Evolutionary conservation across 30 jellyfish, hydroid and myxozoan species (phyloP), one percentile per base, ranked within the genome.

Genomic region (Catostylus mosaicus): DNA sequence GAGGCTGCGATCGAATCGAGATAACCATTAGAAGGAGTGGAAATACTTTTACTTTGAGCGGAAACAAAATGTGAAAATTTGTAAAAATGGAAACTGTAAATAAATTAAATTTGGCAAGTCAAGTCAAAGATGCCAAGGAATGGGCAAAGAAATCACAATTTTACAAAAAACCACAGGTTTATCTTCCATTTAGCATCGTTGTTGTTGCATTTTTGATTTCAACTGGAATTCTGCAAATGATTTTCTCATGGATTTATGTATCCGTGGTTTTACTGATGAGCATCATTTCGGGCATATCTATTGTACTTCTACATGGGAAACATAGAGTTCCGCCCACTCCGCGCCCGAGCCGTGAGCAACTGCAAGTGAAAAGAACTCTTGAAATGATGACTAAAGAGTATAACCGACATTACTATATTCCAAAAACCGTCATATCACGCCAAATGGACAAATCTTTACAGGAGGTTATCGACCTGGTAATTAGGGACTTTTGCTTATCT

Each of bases 271-370:
- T 84, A 29, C 9, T 89, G 47, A 47, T 89, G 80, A 95, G 99
- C 75, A 52, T 95, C 9, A 47, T 88, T 23, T 88, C 99, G 30
- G 99, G 97, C 5, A 75, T 95, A 12, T 73, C 99, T 10, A 56
- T 95, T 3, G 99, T 94, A 27, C 87, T 95, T 20, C 78, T 97
- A 50, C 92, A 87, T 19, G 99, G 99, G 14, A 81, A 85, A 20
- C 97, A 88, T 68, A 86, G 97, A 75, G 89, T 68, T 8, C 97
- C 99, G 24, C 99, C 99, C 31, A 89, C 97, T 0, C 97, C 97
- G 31, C 63, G 65, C 30, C 97, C 90, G 10, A 75, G 91, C 10
- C 93, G 81, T 6, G 96, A 88, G 30, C 97, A 88, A 73, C 83
- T 46, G 46, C 88, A 71, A 56, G 96, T 89, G 30, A 56, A 94